Evolutionary conservation across 2,113 vertebrate genomes (phyloP).

Genomic region (Hippolais icterina): DNA sequence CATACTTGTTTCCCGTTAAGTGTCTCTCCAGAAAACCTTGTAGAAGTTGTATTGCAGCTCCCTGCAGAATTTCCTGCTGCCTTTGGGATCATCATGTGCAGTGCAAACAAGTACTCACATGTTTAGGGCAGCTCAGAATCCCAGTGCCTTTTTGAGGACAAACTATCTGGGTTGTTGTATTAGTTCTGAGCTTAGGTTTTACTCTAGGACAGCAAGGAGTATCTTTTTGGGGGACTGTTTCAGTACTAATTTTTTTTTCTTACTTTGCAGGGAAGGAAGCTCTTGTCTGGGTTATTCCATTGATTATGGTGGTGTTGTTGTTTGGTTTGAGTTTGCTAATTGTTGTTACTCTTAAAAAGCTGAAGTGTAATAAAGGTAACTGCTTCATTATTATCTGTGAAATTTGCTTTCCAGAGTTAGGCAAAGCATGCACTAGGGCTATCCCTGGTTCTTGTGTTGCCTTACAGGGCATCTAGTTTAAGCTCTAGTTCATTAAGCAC

Average conservation of each 20-base stretch:
- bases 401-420: not conserved
- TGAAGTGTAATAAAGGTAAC: slow-evolving; percentile 7
- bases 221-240: not conserved
- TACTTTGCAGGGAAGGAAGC: not conserved
- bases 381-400: not conserved
- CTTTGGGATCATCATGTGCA: not conserved
- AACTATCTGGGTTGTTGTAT: not conserved
- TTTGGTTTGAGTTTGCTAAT: fast-evolving
- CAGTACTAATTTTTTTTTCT: not conserved
- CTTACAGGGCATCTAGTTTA: not conserved
- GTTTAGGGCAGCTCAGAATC: not conserved
- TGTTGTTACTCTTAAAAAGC: not conserved
- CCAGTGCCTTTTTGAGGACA: not conserved
- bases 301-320: fast-evolving
- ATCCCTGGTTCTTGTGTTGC: not conserved
- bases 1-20: not conserved
- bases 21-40: not conserved
- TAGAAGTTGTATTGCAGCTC: not conserved
- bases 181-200: not conserved
- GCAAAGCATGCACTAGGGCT: not conserved
- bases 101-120: fast-evolving
- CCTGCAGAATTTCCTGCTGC: not conserved
- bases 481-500: not conserved
- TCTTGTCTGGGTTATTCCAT: fast-evolving
- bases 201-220: not conserved